Evolutionary conservation across 2,797 vertebrate genomes (phyloP).

Genomic region (Anniella stebbinsi): DNA sequence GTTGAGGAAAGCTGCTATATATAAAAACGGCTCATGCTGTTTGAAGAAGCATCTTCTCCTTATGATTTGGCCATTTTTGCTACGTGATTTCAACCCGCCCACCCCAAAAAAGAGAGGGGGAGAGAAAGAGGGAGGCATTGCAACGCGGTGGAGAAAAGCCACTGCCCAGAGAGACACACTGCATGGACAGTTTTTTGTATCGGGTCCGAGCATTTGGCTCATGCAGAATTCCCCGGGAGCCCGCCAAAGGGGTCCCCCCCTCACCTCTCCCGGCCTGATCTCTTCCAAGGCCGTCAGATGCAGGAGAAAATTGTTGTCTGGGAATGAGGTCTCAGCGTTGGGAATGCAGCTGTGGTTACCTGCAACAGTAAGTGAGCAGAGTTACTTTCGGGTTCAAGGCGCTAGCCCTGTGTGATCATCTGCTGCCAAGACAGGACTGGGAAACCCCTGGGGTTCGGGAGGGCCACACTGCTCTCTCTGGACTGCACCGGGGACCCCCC

Average conservation of each 20-base stretch:
- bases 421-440: not conserved
- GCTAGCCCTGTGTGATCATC: not conserved
- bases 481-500: too few relatives aligned
- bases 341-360: constrained; percentile 99
- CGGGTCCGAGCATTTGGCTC: not conserved
- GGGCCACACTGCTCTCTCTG: not conserved
- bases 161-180: too few relatives aligned
- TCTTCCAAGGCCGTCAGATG: constrained; percentile 92
- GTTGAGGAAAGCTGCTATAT: not conserved
- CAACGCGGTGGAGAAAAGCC: not conserved
- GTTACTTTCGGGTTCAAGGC: accelerated
- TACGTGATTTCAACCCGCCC: too few relatives aligned
- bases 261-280: constrained; percentile 94
- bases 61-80: not conserved
- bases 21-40: not conserved
- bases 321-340: constrained; percentile 95
- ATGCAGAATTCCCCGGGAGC: not conserved
- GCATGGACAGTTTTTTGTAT: not conserved
- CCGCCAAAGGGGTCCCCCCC: constrained; percentile 23
- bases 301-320: constrained; percentile 94
- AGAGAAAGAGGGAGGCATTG: too few relatives aligned
- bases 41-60: not conserved
- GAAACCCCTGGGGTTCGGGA: too few relatives aligned
- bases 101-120: too few relatives aligned
- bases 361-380: constrained; percentile 48